Percentiles rank a stretch among this genome's conserved stretches.
Evolutionary conservation across 2,797 vertebrate genomes (phyloP).

Genomic region (Liasis olivaceus): DNA sequence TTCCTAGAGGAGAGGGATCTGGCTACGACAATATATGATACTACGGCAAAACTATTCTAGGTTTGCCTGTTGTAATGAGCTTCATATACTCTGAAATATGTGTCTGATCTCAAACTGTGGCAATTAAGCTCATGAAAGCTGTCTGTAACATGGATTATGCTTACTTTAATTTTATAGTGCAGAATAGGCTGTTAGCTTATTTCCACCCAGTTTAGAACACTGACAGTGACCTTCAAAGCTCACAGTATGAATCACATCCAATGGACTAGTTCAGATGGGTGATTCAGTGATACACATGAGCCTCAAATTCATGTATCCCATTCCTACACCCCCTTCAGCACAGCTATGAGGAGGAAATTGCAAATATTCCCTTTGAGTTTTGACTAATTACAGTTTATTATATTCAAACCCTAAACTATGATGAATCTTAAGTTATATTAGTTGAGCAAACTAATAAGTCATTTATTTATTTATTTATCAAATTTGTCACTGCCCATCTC

Average conservation of each 20-base stretch:
- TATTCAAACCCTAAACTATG: neutral
- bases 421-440: neutral
- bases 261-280: neutral
- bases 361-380: neutral
- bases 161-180: neutral
- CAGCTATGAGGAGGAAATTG: neutral
- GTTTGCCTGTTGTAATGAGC: neutral
- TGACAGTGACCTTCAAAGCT: neutral
- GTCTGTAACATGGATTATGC: neutral
- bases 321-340: neutral
- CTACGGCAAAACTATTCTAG: neutral
- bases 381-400: neutral
- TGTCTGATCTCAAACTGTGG: neutral
- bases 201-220: neutral
- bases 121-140: neutral
- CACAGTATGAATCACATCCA: neutral
- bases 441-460: neutral
- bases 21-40: neutral
- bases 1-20: neutral
- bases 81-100: neutral
- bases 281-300: neutral
- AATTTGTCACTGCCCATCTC: too few species aligned
- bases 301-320: neutral
- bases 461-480: neutral
- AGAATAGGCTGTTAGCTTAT: neutral